Conservation (phyloP, 2,888 invertebrate genomes). For the Drosophila macrothrix region DNA sequence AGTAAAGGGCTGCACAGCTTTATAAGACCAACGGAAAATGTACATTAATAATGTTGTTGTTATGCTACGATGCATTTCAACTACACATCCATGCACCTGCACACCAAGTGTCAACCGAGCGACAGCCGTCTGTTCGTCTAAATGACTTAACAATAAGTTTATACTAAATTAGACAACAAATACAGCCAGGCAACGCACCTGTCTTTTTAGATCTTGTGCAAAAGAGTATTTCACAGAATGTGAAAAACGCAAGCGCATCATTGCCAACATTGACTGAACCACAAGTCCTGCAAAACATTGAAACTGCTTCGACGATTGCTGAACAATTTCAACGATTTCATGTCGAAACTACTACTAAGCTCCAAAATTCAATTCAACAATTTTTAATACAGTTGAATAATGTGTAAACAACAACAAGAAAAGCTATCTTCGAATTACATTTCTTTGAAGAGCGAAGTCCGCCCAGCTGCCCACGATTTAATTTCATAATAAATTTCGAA, state of each 20-base stretch:
- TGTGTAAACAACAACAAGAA: neutral
- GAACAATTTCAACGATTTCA: neutral
- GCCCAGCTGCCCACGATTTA: neutral
- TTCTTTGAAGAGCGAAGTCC: neutral
- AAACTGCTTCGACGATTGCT: neutral
- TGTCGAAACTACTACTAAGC: neutral
- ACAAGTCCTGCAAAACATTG: constrained; percentile 2
- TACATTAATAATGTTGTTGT: constrained; percentile 19
- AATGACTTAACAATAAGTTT: constrained; percentile 46
- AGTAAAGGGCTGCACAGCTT: constrained; percentile 27
- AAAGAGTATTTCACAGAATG: constrained; percentile 6
- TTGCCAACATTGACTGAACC: neutral
- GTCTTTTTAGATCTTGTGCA: constrained; percentile 22
- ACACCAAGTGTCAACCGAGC: constrained; percentile 43
- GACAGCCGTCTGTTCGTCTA: constrained; percentile 28
- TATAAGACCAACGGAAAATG: constrained; percentile 19
- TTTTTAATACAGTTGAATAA: neutral
- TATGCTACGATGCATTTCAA: constrained; percentile 31
- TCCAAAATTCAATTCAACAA: neutral
- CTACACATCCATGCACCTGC: constrained; percentile 54
- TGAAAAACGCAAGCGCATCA: constrained; percentile 12
- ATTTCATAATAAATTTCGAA: neutral
- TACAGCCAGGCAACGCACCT: constrained; percentile 39
- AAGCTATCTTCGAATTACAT: neutral
- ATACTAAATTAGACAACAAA: constrained; percentile 47